These are phyloP conservation scores for Masticophis lateralis DNA, from an alignment of 2,797 vertebrate genomes.

Conservation along the genomic window DNA sequence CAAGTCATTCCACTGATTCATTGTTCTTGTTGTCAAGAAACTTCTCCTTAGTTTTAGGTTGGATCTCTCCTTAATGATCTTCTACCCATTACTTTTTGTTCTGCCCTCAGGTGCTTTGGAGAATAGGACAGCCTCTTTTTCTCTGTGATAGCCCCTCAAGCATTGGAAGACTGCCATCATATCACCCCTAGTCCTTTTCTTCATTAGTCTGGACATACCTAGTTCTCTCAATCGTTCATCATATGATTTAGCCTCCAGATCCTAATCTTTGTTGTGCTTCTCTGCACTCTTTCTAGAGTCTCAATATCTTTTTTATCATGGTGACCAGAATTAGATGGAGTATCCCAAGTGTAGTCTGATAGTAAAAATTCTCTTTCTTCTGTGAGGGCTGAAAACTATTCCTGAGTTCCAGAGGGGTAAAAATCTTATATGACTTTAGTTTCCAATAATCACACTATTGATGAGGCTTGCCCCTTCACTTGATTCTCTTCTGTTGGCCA, in stretches of 20 bases:
- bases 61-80: not conserved
- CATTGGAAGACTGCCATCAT: not conserved
- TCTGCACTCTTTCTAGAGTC: not conserved
- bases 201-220: not conserved
- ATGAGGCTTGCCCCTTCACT: not conserved
- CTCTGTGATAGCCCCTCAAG: not conserved
- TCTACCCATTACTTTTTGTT: not conserved
- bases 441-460: not conserved
- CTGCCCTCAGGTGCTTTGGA: not conserved
- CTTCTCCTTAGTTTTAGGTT: not conserved
- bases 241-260: not conserved
- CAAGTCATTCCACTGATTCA: not conserved
- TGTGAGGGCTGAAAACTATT: not conserved
- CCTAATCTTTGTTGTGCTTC: not conserved
- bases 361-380: not conserved
- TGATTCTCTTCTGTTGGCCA: not conserved
- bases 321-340: not conserved
- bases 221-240: not conserved
- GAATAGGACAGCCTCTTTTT: not conserved
- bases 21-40: not conserved
- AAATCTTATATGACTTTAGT: not conserved
- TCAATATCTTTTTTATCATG: not conserved
- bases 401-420: not conserved
- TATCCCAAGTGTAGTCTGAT: not conserved
- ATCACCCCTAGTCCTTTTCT: not conserved